These are phyloP conservation scores for Tetramorium simillimum DNA, from an alignment of 1,140 invertebrate genomes.

Conservation along the genomic window DNA sequence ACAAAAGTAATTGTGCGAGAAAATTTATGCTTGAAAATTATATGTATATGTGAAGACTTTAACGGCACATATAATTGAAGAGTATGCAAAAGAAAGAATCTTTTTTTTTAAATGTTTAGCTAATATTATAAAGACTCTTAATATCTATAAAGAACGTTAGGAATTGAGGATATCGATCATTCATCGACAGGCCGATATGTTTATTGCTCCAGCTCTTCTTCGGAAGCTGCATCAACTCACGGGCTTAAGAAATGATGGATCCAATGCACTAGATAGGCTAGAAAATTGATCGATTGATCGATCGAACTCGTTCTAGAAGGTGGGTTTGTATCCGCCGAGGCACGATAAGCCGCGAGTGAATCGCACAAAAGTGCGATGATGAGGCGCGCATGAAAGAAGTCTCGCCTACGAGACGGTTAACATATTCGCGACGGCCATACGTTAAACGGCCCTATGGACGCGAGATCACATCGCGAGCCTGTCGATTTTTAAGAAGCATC, in stretches of 20 bases:
- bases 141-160: not conserved
- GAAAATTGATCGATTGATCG: slow-evolving; percentile 51
- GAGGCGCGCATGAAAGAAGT: slow-evolving; percentile 42
- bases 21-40: slow-evolving; percentile 11
- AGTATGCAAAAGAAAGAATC: not conserved
- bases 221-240: slow-evolving; percentile 32
- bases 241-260: slow-evolving; percentile 47
- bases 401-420: slow-evolving; percentile 47
- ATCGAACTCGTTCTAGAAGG: slow-evolving; percentile 39
- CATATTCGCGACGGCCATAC: slow-evolving; percentile 44
- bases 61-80: not conserved
- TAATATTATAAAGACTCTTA: not conserved
- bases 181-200: slow-evolving; percentile 45
- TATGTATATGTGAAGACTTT: not conserved
- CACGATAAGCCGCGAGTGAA: slow-evolving; percentile 53
- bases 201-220: slow-evolving; percentile 50
- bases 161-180: slow-evolving; percentile 33
- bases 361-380: slow-evolving; percentile 20
- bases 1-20: not conserved
- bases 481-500: slow-evolving; percentile 41
- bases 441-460: not conserved
- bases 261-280: not conserved
- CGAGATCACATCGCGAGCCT: slow-evolving; percentile 38
- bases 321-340: slow-evolving; percentile 21
- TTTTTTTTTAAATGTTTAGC: slow-evolving; percentile 10